Percentiles rank a stretch among this genome's conserved stretches.
These are phyloP conservation scores for Graphium colonna DNA, from an alignment of 2,888 invertebrate species.

Conservation along the genomic window DNA sequence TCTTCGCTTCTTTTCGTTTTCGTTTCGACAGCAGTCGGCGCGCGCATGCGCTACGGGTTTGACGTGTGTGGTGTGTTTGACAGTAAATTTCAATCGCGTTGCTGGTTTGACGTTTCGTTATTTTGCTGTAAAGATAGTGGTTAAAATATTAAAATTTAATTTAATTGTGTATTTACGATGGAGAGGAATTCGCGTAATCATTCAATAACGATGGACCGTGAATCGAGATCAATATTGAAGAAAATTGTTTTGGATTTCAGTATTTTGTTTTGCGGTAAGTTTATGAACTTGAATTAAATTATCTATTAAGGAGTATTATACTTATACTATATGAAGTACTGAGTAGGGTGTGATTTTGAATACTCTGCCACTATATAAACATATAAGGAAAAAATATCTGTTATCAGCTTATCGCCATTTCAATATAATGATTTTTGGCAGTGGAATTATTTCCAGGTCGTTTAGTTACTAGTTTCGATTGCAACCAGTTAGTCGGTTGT, in stretches of 20 bases:
- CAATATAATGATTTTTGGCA: background rate
- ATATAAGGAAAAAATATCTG: too few relatives aligned
- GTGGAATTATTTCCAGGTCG: background rate
- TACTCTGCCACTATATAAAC: too few relatives aligned
- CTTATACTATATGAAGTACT: too few relatives aligned
- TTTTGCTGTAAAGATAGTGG: slow-evolving; percentile 43
- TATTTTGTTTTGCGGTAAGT: slow-evolving; percentile 85
- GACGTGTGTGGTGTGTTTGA: slow-evolving; percentile 47
- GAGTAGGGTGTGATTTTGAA: too few relatives aligned
- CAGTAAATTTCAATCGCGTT: slow-evolving; percentile 32
- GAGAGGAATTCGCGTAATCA: slow-evolving; percentile 65
- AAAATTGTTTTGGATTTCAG: slow-evolving; percentile 84
- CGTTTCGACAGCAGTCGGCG: slow-evolving; percentile 49
- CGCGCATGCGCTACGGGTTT: slow-evolving; percentile 67
- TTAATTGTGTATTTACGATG: slow-evolving; percentile 43
- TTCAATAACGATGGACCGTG: slow-evolving; percentile 75
- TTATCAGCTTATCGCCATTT: too few relatives aligned
- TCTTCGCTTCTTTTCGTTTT: background rate
- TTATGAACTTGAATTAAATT: slow-evolving; percentile 2
- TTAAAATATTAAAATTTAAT: slow-evolving; percentile 34
- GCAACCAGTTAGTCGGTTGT: slow-evolving; percentile 13
- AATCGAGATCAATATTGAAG: slow-evolving; percentile 78
- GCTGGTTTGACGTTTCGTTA: slow-evolving; percentile 56
- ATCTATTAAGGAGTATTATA: too few relatives aligned
- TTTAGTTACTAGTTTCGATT: slow-evolving; percentile 1